phyloP scores from a whole-genome alignment of 2,888 invertebrate genomes.

The Synanthedon formicaeformis region DNA sequence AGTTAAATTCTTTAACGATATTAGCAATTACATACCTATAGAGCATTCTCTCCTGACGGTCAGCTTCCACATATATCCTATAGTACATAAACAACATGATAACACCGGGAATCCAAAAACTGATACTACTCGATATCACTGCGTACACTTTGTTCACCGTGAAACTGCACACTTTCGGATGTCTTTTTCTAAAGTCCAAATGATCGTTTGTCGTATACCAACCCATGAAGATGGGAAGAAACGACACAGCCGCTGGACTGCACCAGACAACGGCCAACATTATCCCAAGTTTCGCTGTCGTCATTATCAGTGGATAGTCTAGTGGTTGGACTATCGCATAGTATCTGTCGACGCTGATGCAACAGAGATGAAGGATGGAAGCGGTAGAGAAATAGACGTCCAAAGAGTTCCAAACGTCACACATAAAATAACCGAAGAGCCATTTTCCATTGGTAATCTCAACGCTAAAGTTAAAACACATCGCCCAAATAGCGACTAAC shows the following conservation, averaged over 20 bases:
- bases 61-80: slow-evolving; percentile 87
- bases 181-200: slow-evolving; percentile 74
- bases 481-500: slow-evolving; percentile 92
- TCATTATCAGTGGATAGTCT: slow-evolving; percentile 94
- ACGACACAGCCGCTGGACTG: slow-evolving; percentile 91
- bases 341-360: slow-evolving; percentile 89
- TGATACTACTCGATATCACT: slow-evolving; percentile 88
- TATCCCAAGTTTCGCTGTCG: slow-evolving; percentile 80
- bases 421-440: slow-evolving; percentile 92
- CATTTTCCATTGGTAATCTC: slow-evolving; percentile 86
- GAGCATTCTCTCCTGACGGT: slow-evolving; percentile 84
- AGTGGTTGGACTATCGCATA: slow-evolving; percentile 94
- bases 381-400: slow-evolving; percentile 96
- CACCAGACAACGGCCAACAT: slow-evolving; percentile 94
- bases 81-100: slow-evolving; percentile 95
- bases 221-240: slow-evolving; percentile 94
- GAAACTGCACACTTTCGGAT: slow-evolving; percentile 83
- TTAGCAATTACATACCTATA: slow-evolving; percentile 75
- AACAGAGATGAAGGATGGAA: slow-evolving; percentile 93
- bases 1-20: too few species aligned
- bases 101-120: slow-evolving; percentile 94
- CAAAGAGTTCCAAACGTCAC: slow-evolving; percentile 95
- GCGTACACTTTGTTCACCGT: slow-evolving; percentile 89
- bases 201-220: slow-evolving; percentile 93
- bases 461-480: slow-evolving; percentile 93